Conservation (phyloP, 2,113 vertebrate species). For the Suncus etruscus region DNA sequence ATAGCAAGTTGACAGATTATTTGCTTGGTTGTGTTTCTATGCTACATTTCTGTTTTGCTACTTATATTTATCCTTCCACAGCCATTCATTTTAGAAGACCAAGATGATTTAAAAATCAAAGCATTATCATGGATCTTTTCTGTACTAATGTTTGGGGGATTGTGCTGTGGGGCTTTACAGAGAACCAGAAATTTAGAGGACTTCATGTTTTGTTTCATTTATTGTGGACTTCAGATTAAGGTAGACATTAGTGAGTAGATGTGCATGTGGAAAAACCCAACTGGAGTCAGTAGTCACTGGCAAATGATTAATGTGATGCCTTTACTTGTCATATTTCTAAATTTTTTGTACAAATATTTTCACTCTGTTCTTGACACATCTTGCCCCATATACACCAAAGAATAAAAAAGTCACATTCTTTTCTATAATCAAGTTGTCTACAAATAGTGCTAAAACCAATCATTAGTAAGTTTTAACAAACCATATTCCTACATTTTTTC, state of each 20-base stretch:
- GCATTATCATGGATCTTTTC: not conserved
- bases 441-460: conserved; percentile 46
- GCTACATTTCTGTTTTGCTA: conserved; percentile 12
- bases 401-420: conserved; percentile 38
- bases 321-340: conserved; percentile 32
- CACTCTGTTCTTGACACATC: conserved; percentile 30
- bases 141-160: not conserved
- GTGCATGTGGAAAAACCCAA: conserved; percentile 42
- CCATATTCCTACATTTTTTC: conserved; percentile 14
- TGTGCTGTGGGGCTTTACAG: conserved; percentile 46
- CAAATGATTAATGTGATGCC: conserved; percentile 8
- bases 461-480: conserved; percentile 53
- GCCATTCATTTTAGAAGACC: not conserved
- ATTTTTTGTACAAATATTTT: conserved; percentile 28
- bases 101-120: conserved; percentile 47
- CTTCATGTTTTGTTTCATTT: conserved; percentile 33
- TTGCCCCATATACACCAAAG: not conserved
- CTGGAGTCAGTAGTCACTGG: conserved; percentile 46
- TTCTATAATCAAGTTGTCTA: conserved; percentile 38
- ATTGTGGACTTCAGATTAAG: conserved; percentile 43
- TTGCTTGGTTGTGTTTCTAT: conserved; percentile 41
- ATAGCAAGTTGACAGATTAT: conserved; percentile 54
- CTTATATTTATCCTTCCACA: not conserved
- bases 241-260: conserved; percentile 34
- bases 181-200: conserved; percentile 45